phyloP scores from a whole-genome alignment of 2,888 invertebrate species.

The Terebella lapidaria region DNA sequence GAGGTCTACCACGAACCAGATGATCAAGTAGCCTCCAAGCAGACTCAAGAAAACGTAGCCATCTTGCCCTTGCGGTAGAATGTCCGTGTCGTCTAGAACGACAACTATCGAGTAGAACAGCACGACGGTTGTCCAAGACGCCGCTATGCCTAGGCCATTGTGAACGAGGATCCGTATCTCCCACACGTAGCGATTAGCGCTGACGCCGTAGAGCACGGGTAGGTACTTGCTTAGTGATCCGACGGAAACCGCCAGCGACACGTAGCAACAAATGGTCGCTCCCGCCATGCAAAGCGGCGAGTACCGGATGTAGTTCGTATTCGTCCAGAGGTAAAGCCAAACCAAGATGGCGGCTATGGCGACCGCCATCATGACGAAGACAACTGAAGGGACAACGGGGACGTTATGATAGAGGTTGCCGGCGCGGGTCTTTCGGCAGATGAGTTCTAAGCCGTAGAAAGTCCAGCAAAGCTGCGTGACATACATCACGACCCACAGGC shows the following conservation, averaged over 20 bases:
- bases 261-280: background rate
- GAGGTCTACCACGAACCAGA: background rate
- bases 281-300: background rate
- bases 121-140: background rate
- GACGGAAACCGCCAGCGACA: constrained; percentile 1
- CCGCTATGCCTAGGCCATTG: constrained; percentile 1
- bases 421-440: constrained; percentile 1
- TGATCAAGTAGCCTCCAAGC: background rate
- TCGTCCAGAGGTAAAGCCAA: constrained; percentile 1
- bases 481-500: background rate
- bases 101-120: background rate
- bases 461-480: constrained; percentile 4
- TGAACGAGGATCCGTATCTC: constrained; percentile 1
- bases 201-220: background rate
- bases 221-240: background rate
- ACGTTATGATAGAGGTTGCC: background rate
- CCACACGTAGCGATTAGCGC: constrained; percentile 1
- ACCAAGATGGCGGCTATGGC: background rate
- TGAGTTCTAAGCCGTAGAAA: background rate
- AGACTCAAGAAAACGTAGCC: constrained; percentile 1
- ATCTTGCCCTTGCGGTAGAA: background rate
- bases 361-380: background rate
- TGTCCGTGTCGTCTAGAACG: background rate
- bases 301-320: background rate
- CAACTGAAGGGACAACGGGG: constrained; percentile 1